phyloP scores from a whole-genome alignment of 2,797 vertebrate genomes.

The Falco concolor region DNA sequence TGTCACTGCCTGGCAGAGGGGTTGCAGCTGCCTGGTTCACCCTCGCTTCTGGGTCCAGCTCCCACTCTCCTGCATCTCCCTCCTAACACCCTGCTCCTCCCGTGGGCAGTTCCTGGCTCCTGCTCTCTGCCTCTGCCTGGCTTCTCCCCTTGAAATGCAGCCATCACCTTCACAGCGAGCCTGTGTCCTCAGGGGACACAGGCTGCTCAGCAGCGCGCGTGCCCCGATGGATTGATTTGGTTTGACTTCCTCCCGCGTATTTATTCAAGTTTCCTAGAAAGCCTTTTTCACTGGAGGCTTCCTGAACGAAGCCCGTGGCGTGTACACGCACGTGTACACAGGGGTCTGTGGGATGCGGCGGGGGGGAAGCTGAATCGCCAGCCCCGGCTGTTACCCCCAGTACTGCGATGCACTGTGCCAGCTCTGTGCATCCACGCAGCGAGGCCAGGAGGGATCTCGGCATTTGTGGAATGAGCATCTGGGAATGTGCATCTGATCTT shows the following conservation, averaged over 20 bases:
- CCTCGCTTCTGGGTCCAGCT: not conserved
- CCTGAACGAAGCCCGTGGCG: not conserved
- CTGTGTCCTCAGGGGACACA: not conserved
- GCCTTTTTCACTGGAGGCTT: slow-evolving; percentile 12
- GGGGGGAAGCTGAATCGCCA: not conserved
- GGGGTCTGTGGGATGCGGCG: not conserved
- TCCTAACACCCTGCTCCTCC: not conserved
- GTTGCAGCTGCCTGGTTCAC: not conserved
- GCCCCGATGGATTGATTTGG: not conserved
- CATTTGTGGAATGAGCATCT: slow-evolving; percentile 60
- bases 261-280: slow-evolving; percentile 47
- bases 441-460: not conserved
- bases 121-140: not conserved
- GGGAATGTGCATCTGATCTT: slow-evolving; percentile 42
- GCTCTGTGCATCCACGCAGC: not conserved
- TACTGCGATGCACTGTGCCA: not conserved
- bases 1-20: not conserved
- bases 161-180: not conserved
- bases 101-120: accelerated
- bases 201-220: not conserved
- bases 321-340: not conserved
- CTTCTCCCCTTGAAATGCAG: not conserved
- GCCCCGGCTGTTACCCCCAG: not conserved
- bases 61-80: not conserved
- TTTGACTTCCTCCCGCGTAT: not conserved